Percentiles rank a stretch among this genome's conserved stretches.
phyloP scores from a whole-genome alignment of 2,797 vertebrate species.

The Schizothorax lantsangensis region DNA sequence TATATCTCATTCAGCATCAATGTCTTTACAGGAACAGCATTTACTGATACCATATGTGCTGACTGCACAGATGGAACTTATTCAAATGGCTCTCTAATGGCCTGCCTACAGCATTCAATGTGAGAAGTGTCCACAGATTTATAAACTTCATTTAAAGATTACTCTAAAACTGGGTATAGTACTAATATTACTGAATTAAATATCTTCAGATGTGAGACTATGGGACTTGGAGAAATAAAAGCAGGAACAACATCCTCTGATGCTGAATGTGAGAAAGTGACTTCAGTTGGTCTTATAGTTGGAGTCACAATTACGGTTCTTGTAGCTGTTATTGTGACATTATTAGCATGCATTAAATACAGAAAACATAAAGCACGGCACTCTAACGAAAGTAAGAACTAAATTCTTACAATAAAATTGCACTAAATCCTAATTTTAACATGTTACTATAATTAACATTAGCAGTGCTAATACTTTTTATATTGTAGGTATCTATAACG shows the following conservation, averaged over 20 bases:
- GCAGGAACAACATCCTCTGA: slow-evolving; percentile 59
- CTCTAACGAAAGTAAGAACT: not conserved
- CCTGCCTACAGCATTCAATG: too few relatives aligned
- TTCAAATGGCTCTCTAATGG: too few relatives aligned
- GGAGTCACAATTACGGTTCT: not conserved
- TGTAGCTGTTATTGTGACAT: not conserved
- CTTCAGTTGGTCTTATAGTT: not conserved
- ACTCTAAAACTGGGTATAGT: not conserved
- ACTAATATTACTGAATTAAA: too few relatives aligned
- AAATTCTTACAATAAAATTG: not conserved
- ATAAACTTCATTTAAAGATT: too few relatives aligned
- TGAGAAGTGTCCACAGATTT: not conserved
- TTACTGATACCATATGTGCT: too few relatives aligned
- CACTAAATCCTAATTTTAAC: not conserved
- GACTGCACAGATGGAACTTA: too few relatives aligned
- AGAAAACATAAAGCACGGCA: not conserved
- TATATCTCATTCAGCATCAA: too few relatives aligned
- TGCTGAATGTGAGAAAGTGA: slow-evolving; percentile 46
- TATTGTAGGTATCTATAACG: not conserved
- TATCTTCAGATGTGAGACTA: slow-evolving; percentile 62
- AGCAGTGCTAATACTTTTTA: not conserved
- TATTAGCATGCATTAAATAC: too few relatives aligned
- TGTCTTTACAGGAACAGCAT: too few relatives aligned
- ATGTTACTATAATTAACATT: not conserved
- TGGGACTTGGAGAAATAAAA: slow-evolving; percentile 33